Evolutionary conservation across 2,888 invertebrate genomes (phyloP).

Genomic region (Cheiracanthium punctorium): DNA sequence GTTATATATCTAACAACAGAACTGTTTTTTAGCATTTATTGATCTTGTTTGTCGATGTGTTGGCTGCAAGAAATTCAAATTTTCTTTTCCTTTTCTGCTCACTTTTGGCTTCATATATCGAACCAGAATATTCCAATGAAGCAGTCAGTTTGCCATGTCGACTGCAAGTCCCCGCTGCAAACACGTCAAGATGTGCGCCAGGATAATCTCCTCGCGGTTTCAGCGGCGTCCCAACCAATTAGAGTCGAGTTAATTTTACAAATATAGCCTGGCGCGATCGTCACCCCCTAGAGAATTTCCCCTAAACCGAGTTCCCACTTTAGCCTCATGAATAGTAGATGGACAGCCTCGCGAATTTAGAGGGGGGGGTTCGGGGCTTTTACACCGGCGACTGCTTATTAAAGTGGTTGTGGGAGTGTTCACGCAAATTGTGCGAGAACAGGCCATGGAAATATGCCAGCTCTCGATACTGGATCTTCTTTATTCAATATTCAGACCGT

Average conservation of each 20-base stretch:
- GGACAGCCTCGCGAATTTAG: constrained; percentile 26
- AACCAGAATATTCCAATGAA: no score
- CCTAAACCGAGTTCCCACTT: constrained; percentile 50
- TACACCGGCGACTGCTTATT: constrained; percentile 31
- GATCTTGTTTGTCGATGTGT: no score
- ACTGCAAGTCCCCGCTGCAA: no score
- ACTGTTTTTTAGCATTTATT: no score
- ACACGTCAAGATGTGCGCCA: not conserved
- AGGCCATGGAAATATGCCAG: not conserved
- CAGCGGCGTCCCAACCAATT: constrained; percentile 49
- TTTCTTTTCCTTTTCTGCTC: no score
- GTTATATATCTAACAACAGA: no score
- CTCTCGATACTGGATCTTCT: not conserved
- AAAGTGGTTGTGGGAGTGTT: constrained; percentile 8
- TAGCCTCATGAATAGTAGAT: constrained; percentile 52
- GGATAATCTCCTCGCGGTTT: constrained; percentile 53
- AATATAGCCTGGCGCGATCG: constrained; percentile 37
- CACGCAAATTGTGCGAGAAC: not conserved
- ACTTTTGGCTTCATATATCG: no score
- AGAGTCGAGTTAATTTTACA: constrained; percentile 60
- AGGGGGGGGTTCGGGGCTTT: constrained; percentile 35
- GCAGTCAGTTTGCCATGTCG: no score
- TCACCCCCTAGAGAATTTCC: constrained; percentile 12
- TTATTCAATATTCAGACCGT: not conserved
- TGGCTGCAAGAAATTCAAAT: no score